These are phyloP conservation scores for Cotesia vestalis DNA, from an alignment of 1,140 invertebrate species.

Conservation along the genomic window DNA sequence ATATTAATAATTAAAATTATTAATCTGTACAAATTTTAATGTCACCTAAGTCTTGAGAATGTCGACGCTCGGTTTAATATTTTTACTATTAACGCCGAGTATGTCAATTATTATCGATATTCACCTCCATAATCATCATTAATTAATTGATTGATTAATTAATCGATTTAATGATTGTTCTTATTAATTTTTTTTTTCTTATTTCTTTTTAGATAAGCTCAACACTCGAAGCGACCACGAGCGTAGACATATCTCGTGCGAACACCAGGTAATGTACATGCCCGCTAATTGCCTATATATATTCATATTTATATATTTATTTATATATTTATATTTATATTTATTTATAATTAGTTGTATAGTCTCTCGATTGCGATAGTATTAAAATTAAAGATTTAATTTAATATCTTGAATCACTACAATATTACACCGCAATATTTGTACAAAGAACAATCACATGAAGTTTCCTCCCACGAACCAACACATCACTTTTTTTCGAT, in stretches of 20 bases:
- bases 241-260: constrained; percentile 43
- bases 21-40: constrained; percentile 65
- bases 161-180: neutral
- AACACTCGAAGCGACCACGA: constrained; percentile 4
- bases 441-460: constrained; percentile 68
- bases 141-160: constrained; percentile 1
- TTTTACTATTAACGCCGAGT: constrained; percentile 41
- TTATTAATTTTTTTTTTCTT: neutral
- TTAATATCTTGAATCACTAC: constrained; percentile 61
- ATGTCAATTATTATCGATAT: constrained; percentile 20
- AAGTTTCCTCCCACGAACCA: constrained; percentile 48
- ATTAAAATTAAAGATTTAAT: constrained; percentile 69
- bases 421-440: constrained; percentile 68
- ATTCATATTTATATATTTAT: constrained; percentile 44
- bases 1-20: constrained; percentile 51
- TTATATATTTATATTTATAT: constrained; percentile 52
- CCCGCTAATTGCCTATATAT: constrained; percentile 63
- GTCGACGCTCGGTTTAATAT: constrained; percentile 54
- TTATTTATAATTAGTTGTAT: constrained; percentile 58
- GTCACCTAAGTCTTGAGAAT: constrained; percentile 63
- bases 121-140: constrained; percentile 39
- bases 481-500: neutral
- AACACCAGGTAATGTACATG: constrained; percentile 65
- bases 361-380: constrained; percentile 64
- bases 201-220: neutral